These are phyloP conservation scores for Trypoxylon attenuatum DNA, from an alignment of 2,888 invertebrate genomes.

Conservation along the genomic window DNA sequence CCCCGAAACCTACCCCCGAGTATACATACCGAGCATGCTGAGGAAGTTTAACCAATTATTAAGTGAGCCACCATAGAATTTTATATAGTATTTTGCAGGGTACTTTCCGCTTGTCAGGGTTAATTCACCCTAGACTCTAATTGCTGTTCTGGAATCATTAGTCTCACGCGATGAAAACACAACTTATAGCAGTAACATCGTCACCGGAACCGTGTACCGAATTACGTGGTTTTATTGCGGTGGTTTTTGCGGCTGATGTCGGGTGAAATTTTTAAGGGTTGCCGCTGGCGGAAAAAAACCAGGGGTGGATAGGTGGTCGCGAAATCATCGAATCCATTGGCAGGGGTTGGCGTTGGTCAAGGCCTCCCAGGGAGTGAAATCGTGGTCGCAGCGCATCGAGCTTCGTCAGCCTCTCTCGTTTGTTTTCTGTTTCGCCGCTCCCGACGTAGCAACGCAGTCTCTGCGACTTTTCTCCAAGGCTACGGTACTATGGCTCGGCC, in stretches of 20 bases:
- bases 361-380: constrained; percentile 16
- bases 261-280: not conserved
- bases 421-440: constrained; percentile 58
- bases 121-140: too few relatives aligned
- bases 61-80: too few relatives aligned
- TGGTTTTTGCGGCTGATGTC: not conserved
- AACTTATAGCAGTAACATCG: too few relatives aligned
- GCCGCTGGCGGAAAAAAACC: not conserved
- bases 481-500: constrained; percentile 40
- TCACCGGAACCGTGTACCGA: constrained; percentile 4
- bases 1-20: not conserved
- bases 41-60: too few relatives aligned
- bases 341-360: not conserved
- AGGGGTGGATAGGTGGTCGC: not conserved
- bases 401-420: constrained; percentile 54
- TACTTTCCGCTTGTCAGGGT: too few relatives aligned
- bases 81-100: too few relatives aligned
- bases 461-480: constrained; percentile 56
- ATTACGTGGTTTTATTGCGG: constrained; percentile 4
- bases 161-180: too few relatives aligned
- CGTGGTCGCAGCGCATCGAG: constrained; percentile 23
- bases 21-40: too few relatives aligned
- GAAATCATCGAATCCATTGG: not conserved
- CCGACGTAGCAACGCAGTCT: constrained; percentile 42
- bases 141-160: too few relatives aligned